Percentiles rank a stretch among this genome's conserved stretches.
These are phyloP conservation scores for Stenopsyche tienmushanensis DNA, from an alignment of 1,140 invertebrate genomes.

Conservation along the genomic window DNA sequence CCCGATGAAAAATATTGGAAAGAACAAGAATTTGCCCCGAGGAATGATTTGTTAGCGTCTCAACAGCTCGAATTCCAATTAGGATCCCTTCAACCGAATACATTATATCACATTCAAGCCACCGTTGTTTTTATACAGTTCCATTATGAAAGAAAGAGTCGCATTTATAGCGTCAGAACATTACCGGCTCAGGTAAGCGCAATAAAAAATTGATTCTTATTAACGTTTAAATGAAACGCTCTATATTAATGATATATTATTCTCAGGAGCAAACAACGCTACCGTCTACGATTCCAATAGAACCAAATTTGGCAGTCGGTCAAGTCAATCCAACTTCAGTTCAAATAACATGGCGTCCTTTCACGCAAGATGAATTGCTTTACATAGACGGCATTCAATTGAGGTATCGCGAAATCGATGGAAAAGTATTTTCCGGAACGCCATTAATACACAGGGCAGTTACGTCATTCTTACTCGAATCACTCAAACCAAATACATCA, in stretches of 20 bases:
- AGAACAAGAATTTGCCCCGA: slow-evolving; percentile 81
- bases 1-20: slow-evolving; percentile 71
- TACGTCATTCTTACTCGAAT: slow-evolving; percentile 69
- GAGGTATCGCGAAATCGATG: slow-evolving; percentile 69
- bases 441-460: slow-evolving; percentile 75
- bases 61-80: slow-evolving; percentile 81
- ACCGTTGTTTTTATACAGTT: slow-evolving; percentile 72
- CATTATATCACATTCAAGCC: slow-evolving; percentile 78
- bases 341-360: slow-evolving; percentile 78
- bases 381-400: slow-evolving; percentile 62
- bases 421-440: slow-evolving; percentile 72
- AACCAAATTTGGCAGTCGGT: slow-evolving; percentile 70
- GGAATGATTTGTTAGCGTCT: slow-evolving; percentile 78
- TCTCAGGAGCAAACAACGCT: slow-evolving; percentile 52
- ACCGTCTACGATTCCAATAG: slow-evolving; percentile 65
- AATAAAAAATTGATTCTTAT: slow-evolving; percentile 46
- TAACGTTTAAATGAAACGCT: no score
- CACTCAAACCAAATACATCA: slow-evolving; percentile 67
- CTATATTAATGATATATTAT: slow-evolving; percentile 1
- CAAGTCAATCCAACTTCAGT: slow-evolving; percentile 77
- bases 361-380: slow-evolving; percentile 75
- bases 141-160: slow-evolving; percentile 70
- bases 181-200: slow-evolving; percentile 46
- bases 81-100: slow-evolving; percentile 72
- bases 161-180: slow-evolving; percentile 71